These are phyloP conservation scores for Grammomys dolichurus DNA, from an alignment of 2,113 vertebrate species.

Conservation along the genomic window DNA sequence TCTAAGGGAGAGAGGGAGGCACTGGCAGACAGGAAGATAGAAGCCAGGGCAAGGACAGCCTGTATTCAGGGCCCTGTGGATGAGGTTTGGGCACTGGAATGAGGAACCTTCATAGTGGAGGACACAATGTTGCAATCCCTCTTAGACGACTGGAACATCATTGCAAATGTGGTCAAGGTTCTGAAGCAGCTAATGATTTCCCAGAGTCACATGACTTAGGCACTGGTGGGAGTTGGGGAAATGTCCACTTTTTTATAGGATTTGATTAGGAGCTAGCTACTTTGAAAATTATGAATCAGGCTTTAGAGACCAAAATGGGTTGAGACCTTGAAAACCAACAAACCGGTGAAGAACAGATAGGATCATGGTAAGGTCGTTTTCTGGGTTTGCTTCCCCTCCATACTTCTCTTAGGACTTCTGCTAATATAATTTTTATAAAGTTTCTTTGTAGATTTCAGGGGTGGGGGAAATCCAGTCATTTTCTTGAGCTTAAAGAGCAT, in stretches of 20 bases:
- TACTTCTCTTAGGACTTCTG: not conserved
- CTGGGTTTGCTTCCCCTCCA: too few relatives aligned
- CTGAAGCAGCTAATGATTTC: not conserved
- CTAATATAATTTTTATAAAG: not conserved
- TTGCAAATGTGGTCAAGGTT: not conserved
- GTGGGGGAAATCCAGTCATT: not conserved
- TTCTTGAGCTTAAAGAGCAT: not conserved
- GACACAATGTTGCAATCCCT: too few relatives aligned
- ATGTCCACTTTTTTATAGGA: not conserved
- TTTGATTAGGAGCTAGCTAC: not conserved
- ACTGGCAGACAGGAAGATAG: not conserved
- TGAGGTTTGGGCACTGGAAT: not conserved
- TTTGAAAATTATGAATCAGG: not conserved
- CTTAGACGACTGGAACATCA: not conserved
- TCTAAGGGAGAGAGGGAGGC: not conserved
- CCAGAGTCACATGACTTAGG: not conserved
- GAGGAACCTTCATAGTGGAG: not conserved
- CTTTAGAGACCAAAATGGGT: not conserved
- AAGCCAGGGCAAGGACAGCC: not conserved
- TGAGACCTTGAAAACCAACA: constrained; percentile 1
- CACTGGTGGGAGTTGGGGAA: not conserved
- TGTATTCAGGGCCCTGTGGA: not conserved
- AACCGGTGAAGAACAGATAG: not conserved
- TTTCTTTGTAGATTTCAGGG: not conserved
- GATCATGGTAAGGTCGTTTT: not conserved